Evolutionary conservation across 1,140 invertebrate species (phyloP).

Genomic region (Microplitis demolitor): DNA sequence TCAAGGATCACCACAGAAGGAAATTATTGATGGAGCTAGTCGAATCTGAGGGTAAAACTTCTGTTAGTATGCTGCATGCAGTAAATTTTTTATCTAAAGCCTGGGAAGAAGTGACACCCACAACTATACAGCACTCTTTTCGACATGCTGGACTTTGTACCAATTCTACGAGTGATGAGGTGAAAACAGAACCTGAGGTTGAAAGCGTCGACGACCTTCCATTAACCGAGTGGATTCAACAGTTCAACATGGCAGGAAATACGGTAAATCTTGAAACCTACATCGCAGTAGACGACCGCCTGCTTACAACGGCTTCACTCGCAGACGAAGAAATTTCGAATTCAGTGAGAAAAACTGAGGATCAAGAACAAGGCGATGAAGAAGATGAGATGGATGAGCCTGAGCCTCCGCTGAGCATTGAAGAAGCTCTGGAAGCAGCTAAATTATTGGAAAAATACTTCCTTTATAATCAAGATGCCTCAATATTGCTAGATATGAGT

Average conservation of each 20-base stretch:
- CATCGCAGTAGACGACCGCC: background rate
- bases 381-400: background rate
- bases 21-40: background rate
- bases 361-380: background rate
- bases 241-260: background rate
- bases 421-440: background rate
- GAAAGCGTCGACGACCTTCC: background rate
- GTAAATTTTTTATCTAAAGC: background rate
- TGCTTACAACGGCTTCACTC: background rate
- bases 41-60: background rate
- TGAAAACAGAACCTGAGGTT: background rate
- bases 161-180: background rate
- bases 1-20: background rate
- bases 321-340: background rate
- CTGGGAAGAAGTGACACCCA: background rate
- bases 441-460: background rate
- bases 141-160: background rate
- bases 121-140: background rate
- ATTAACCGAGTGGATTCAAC: background rate
- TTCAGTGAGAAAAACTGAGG: background rate
- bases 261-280: background rate
- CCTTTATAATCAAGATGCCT: background rate
- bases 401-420: background rate
- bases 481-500: background rate
- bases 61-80: background rate